A percentile compares a stretch with the other conserved stretches of the same genome.
These are phyloP conservation scores for Adineta ricciae DNA, from an alignment of 2,888 invertebrate genomes.

Conservation along the genomic window DNA sequence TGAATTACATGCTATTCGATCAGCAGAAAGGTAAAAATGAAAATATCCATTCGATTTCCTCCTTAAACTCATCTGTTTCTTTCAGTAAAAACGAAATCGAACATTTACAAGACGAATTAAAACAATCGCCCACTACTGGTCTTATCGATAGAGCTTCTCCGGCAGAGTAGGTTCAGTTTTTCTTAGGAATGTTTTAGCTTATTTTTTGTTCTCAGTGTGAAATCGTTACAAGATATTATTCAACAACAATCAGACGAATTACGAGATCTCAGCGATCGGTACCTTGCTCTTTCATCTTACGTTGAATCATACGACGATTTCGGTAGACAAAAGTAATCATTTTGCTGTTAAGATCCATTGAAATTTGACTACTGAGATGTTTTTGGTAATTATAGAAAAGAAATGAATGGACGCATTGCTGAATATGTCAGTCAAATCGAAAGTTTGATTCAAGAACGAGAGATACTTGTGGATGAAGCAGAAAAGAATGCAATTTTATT, in stretches of 20 bases:
- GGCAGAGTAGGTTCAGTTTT: too few relatives aligned
- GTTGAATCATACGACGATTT: neutral
- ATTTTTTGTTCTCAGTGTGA: neutral
- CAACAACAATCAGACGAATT: neutral
- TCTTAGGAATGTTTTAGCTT: neutral
- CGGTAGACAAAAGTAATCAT: neutral
- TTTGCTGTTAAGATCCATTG: too few relatives aligned
- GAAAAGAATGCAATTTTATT: too few relatives aligned
- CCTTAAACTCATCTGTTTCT: too few relatives aligned
- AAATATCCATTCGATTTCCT: too few relatives aligned
- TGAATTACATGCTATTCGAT: neutral
- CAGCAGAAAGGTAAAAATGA: neutral
- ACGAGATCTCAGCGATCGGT: neutral
- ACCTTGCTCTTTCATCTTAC: neutral
- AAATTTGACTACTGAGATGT: too few relatives aligned
- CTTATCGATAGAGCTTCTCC: too few relatives aligned
- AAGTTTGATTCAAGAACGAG: neutral
- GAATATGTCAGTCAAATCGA: neutral
- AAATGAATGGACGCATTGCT: neutral
- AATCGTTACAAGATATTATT: neutral
- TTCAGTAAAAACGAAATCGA: neutral
- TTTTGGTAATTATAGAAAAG: neutral
- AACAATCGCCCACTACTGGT: too few relatives aligned
- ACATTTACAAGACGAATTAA: neutral
- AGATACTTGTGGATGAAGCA: neutral